Evolutionary conservation across 92 coral and sea anemone species (phyloP), one percentile per base, ranked within the genome.

Genomic region (Zoanthus sociatus): DNA sequence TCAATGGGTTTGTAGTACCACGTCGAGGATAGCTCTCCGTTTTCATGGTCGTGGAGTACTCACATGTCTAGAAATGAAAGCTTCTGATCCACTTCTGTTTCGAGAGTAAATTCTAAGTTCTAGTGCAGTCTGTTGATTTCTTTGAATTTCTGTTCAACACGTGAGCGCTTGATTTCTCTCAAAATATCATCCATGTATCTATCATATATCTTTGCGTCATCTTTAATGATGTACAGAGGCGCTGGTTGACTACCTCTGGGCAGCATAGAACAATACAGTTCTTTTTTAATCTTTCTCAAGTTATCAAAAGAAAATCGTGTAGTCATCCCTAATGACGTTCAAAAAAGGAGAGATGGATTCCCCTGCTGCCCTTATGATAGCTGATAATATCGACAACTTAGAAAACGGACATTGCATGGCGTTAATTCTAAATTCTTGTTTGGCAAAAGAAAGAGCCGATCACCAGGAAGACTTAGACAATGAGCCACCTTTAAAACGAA

Each of bases 361-460:
- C n/a, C n/a, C n/a, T n/a, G n/a, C n/a, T n/a, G n/a, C n/a, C 91
- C 92, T n/a, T 51, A 76, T 72, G 84, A 73, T 82, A 58, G 94
- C 90, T 17, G 91, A 90, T 79, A 90, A 92, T 55, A 91, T 89
- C 31, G 94, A 91, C 51, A 93, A 84, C 91, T 33, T 91, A 42
- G 96, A 93, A 61, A 70, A 91, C 64, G 96, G 76, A 91, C 92
- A 64, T 93, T 88, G 13, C 94, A 93, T 79, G 83, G 91, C 3
- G 94, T 91, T 15, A 91, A 91, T 84, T 86, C 82, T n/a, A n/a
- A n/a, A 93, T 91, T 71, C 90, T 93, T 2, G 88, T 93, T 37
- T 86, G 11, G 83, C 58, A n/a, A 14, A 33, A 33, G 45, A 70
- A 70, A n/a, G n/a, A n/a, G n/a, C n/a, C n/a, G n/a, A n/a, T n/a